Evolutionary conservation across 2,113 vertebrate genomes (phyloP).

Genomic region (Potamarius usumacintae): DNA sequence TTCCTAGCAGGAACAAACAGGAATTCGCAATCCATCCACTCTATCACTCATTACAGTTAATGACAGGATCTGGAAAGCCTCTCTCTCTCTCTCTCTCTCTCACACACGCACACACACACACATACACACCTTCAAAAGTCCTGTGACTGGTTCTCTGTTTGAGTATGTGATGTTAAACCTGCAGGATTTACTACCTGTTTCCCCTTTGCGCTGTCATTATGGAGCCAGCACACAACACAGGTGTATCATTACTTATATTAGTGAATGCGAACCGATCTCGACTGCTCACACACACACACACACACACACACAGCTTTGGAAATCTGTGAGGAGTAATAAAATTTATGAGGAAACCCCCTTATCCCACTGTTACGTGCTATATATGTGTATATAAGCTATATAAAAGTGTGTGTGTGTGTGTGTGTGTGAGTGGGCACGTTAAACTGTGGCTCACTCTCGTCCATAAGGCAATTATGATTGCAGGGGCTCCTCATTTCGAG

Average conservation of each 20-base stretch:
- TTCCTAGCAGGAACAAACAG: background rate
- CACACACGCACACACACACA: slow-evolving; percentile 28
- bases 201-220: slow-evolving; percentile 56
- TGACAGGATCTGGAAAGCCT: slow-evolving; percentile 23
- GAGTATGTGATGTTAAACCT: slow-evolving; percentile 31
- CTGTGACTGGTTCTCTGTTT: slow-evolving; percentile 42
- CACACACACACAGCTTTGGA: slow-evolving; percentile 45
- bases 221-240: slow-evolving; percentile 69
- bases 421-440: slow-evolving; percentile 28
- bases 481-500: slow-evolving; percentile 46
- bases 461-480: slow-evolving; percentile 49
- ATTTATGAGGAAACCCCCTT: slow-evolving; percentile 65
- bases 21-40: slow-evolving; percentile 10
- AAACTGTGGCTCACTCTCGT: slow-evolving; percentile 30
- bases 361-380: slow-evolving; percentile 39
- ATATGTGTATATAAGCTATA: slow-evolving; percentile 22
- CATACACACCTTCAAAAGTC: slow-evolving; percentile 30
- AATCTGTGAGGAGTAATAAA: slow-evolving; percentile 54
- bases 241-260: slow-evolving; percentile 73
- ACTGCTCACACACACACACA: slow-evolving; percentile 39
- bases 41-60: slow-evolving; percentile 26
- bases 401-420: slow-evolving; percentile 24
- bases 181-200: slow-evolving; percentile 58
- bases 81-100: background rate
- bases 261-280: slow-evolving; percentile 37